These are phyloP conservation scores for Podarcis raffonei DNA, from an alignment of 2,113 vertebrate genomes.

Conservation along the genomic window DNA sequence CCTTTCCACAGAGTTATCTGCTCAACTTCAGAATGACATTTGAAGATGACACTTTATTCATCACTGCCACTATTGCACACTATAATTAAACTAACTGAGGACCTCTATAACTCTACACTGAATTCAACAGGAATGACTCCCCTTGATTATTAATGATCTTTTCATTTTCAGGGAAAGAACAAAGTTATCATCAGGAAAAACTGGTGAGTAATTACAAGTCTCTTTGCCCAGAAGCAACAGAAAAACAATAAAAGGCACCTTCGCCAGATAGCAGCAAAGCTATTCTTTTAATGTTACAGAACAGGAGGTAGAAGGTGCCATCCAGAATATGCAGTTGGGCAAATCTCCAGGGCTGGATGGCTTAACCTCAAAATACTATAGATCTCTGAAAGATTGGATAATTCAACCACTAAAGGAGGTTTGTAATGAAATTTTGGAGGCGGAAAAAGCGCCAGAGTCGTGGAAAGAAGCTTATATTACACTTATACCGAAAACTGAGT, in stretches of 20 bases:
- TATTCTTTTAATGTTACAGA: neutral
- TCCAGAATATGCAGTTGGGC: too few species aligned
- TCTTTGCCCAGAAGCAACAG: neutral
- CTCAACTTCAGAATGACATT: neutral
- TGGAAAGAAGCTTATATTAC: too few species aligned
- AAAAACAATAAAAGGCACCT: neutral
- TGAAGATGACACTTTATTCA: neutral
- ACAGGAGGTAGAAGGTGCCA: too few species aligned
- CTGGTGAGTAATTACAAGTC: neutral
- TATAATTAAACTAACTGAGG: neutral
- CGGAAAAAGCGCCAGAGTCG: too few species aligned
- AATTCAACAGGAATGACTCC: neutral
- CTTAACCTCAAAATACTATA: too few species aligned
- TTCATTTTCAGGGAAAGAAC: neutral
- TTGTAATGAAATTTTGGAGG: too few species aligned
- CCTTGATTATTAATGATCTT: constrained; percentile 1
- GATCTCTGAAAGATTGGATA: too few species aligned
- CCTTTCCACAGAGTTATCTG: neutral
- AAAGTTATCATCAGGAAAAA: neutral
- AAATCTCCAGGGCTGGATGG: too few species aligned
- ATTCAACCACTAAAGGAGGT: too few species aligned
- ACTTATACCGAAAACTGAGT: too few species aligned
- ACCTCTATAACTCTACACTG: neutral
- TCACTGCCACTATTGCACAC: neutral
- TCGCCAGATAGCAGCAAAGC: neutral